Percentiles rank a stretch among this genome's conserved stretches.
Evolutionary conservation across 2,888 invertebrate species (phyloP).

Genomic region (Cyaniris semiargus): DNA sequence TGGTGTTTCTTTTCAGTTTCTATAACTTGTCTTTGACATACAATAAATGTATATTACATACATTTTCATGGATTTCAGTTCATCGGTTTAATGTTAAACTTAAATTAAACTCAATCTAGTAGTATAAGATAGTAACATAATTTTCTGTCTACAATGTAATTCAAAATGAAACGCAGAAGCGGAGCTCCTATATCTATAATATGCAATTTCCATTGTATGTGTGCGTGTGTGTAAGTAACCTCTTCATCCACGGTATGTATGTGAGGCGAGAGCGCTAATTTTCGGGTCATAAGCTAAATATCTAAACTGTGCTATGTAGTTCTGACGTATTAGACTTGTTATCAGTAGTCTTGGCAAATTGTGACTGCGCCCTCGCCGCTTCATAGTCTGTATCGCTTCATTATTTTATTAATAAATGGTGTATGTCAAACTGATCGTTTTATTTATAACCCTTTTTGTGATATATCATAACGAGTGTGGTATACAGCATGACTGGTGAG

Average conservation of each 20-base stretch:
- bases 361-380: conserved; percentile 38
- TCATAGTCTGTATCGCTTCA: conserved; percentile 63
- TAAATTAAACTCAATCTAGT: neutral
- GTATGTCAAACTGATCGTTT: conserved; percentile 56
- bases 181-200: conserved; percentile 33
- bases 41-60: neutral
- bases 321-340: neutral
- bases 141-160: conserved; percentile 4
- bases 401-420: conserved; percentile 67
- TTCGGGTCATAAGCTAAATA: neutral
- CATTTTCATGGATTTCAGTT: neutral
- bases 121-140: neutral
- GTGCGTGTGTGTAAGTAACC: conserved; percentile 25
- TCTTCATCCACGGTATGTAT: conserved; percentile 29
- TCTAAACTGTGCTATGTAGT: neutral
- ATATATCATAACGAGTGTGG: neutral
- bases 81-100: neutral
- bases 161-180: conserved; percentile 25
- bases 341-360: neutral
- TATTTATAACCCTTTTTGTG: conserved; percentile 44
- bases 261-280: neutral
- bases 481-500: too few species aligned
- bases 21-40: neutral
- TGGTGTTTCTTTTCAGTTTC: neutral
- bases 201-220: conserved; percentile 21